Evolutionary conservation across 2,888 invertebrate genomes (phyloP), one percentile per base, ranked within the genome.

Genomic region (Hypsopygia costalis): DNA sequence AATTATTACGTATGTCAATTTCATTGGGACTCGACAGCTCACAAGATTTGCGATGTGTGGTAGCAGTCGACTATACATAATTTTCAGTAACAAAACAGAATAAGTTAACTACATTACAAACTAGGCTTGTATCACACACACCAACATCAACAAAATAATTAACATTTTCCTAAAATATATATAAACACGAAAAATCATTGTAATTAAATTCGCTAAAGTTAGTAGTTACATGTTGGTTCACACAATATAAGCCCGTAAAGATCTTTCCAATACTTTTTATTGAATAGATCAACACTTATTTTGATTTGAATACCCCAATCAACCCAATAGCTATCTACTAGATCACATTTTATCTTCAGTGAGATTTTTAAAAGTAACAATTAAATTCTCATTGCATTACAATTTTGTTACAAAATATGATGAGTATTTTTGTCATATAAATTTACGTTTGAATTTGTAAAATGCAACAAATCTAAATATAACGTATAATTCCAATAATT

Each of bases 21-120:
- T n/a, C n/a, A n/a, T n/a, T n/a, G n/a, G n/a, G n/a, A n/a, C n/a
- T n/a, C n/a, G n/a, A n/a, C n/a, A n/a, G n/a, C n/a, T n/a, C n/a
- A n/a, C n/a, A n/a, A n/a, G n/a, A n/a, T n/a, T n/a, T n/a, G n/a
- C n/a, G n/a, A n/a, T n/a, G 16, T 16, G 16, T 16, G 4, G 16
- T 16, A 16, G 16, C 16, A 16, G 16, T 4, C 2, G 2, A 16
- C 2, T 16, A 16, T 16, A 16, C 16, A 16, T 16, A 16, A 16
- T 3, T 16, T 44, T 45, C 47, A 55, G 59, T 62, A 70, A 71
- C 67, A 66, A 65, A 64, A 62, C 57, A 52, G 57, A 69, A 69
- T 69, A 69, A 69, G 52, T 69, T 69, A 69, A 59, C 51, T 68
- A 66, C 41, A 44, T 51, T 54, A 52, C 40, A 43, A 21, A 53